Percentiles rank a stretch among this genome's conserved stretches.
Evolutionary conservation across 2,888 invertebrate species (phyloP).

Genomic region (Leptinotarsa haldemani): DNA sequence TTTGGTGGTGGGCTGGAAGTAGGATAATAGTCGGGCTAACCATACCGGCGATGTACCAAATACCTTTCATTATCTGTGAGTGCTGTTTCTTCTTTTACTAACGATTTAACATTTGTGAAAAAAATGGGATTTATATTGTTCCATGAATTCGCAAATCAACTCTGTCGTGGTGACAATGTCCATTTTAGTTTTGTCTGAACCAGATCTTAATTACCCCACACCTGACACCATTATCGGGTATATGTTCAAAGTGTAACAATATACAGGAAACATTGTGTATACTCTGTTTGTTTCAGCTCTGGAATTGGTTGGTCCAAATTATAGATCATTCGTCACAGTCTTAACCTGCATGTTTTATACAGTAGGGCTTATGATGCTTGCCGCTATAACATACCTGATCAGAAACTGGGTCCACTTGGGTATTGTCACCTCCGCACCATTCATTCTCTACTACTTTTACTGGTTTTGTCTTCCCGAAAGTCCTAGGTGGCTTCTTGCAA

Average conservation of each 20-base stretch:
- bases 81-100: not conserved
- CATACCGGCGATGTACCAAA: conserved; percentile 92
- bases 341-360: conserved; percentile 94
- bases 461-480: conserved; percentile 92
- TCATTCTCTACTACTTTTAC: conserved; percentile 84
- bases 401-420: conserved; percentile 87
- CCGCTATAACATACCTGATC: conserved; percentile 86
- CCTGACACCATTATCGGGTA: no score
- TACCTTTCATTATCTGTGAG: conserved; percentile 94
- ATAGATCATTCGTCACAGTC: conserved; percentile 91
- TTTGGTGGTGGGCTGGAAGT: conserved; percentile 86
- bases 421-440: conserved; percentile 85
- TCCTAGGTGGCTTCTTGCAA: conserved; percentile 88
- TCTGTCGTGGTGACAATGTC: no score
- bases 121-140: not conserved
- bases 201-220: no score
- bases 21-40: conserved; percentile 88
- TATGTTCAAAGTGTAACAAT: no score
- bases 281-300: conserved; percentile 73
- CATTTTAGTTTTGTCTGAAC: no score
- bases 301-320: conserved; percentile 91
- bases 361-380: conserved; percentile 83
- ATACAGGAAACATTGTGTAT: no score
- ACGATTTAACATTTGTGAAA: no score
- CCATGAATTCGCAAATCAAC: no score